Evolutionary conservation across 35 echinoderm and acorn worm genomes (phyloP), one percentile per base, ranked within the genome.

Genomic region (Acanthaster planci): DNA sequence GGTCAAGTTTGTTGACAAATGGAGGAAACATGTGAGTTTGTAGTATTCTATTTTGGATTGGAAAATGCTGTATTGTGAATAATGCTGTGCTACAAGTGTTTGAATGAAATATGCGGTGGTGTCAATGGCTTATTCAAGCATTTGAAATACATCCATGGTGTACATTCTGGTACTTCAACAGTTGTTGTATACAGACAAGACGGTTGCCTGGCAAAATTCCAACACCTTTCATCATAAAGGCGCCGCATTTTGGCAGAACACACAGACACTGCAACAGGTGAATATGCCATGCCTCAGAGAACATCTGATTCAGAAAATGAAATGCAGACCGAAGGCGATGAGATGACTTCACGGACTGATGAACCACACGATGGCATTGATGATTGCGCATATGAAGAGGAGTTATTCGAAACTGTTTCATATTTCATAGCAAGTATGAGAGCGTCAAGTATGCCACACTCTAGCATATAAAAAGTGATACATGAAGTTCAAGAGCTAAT

Each of bases 261-360:
- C 77, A 78, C 77, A 50, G 21, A 81, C 52, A 81, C 51, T 80
- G 78, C 40, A 81, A 40, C 78, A 44, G 78, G 22, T 81, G 51
- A 22, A 64, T 64, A 31, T 64, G 59, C 59, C 59, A 64, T 64
- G 59, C 59, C 59, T 18, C 59, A 64, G 59, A n/a, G 21, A 64
- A 64, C 59, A 64, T 31, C 59, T n/a, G 21, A 64, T 51, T 81
- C 78, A 51, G 78, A 81, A 81, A 52, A 12, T 38, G 51, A 55
- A 36, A 57, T 55, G 53, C 47, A 82, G 52, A 0, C 40, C 18
- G 3, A 17, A 31, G 12, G 12, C 12, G 80, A 82, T 31, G 80
- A 55, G 53, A 7, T 18, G 34, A 51, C 7, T 51, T 51, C n/a
- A 0, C 12, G 31, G 40, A 52, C 18, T 56, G 51, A 56, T 82